Percentiles rank a stretch among this genome's conserved stretches.
Evolutionary conservation across 2,888 invertebrate species (phyloP).

Genomic region (Apoda limacodes): DNA sequence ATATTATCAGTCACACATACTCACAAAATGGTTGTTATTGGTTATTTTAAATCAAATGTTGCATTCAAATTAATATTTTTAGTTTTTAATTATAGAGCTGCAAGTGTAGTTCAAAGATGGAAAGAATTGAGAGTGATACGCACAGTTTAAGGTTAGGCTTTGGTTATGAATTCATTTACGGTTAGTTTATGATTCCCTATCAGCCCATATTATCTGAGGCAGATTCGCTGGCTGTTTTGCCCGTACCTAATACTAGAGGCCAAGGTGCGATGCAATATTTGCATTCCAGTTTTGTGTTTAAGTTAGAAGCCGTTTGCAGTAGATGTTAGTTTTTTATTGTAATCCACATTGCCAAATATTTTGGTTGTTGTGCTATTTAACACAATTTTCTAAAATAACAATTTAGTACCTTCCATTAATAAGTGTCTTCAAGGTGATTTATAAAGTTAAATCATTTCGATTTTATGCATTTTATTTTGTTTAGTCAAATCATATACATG

Average conservation of each 20-base stretch:
- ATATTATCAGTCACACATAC: conserved; percentile 54
- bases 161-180: conserved; percentile 43
- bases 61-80: conserved; percentile 65
- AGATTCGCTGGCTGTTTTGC: conserved; percentile 20
- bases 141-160: conserved; percentile 51
- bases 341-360: conserved; percentile 64
- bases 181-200: conserved; percentile 30
- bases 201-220: too few relatives aligned
- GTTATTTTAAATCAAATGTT: conserved; percentile 57
- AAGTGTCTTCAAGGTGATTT: conserved; percentile 61
- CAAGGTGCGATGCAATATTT: conserved; percentile 67
- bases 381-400: conserved; percentile 46
- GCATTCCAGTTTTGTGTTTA: conserved; percentile 68
- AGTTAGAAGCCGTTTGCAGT: conserved; percentile 57
- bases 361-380: conserved; percentile 67
- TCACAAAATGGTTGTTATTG: conserved; percentile 63
- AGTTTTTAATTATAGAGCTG: conserved; percentile 52
- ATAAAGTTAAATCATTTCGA: conserved; percentile 64
- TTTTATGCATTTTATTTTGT: conserved; percentile 68
- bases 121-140: conserved; percentile 60
- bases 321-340: conserved; percentile 58
- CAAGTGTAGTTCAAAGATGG: conserved; percentile 61
- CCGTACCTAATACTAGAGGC: conserved; percentile 29
- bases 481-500: conserved; percentile 67
- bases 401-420: conserved; percentile 63